Evolutionary conservation across 2,888 invertebrate genomes (phyloP).

Genomic region (Hirudinaria manillensis): DNA sequence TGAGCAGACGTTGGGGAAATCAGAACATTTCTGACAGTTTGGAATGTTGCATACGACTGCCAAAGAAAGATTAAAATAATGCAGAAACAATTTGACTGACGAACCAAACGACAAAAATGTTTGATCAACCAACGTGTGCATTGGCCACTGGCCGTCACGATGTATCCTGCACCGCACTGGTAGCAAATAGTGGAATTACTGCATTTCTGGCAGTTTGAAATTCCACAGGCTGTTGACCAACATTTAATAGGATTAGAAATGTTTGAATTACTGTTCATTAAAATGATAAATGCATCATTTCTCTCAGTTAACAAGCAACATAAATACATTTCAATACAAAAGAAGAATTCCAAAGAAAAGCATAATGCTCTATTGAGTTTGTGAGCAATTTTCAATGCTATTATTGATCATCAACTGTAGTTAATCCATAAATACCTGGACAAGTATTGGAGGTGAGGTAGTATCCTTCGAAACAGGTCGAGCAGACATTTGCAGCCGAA

Average conservation of each 20-base stretch:
- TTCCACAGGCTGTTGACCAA: not conserved
- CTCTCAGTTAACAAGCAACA: no score
- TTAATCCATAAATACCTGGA: not conserved
- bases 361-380: no score
- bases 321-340: no score
- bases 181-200: not conserved
- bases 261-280: not conserved
- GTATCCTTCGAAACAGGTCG: not conserved
- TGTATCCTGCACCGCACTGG: not conserved
- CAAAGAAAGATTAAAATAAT: not conserved
- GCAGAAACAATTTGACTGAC: not conserved
- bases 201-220: constrained; percentile 15
- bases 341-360: no score
- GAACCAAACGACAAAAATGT: not conserved
- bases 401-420: not conserved
- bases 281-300: no score
- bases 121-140: not conserved
- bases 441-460: not conserved
- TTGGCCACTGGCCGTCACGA: no score
- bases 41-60: constrained; percentile 6
- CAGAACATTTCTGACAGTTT: constrained; percentile 5
- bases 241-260: not conserved
- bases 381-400: not conserved
- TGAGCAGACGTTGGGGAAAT: not conserved
- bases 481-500: not conserved